Conservation (phyloP, 2,797 vertebrate species). For the Coccyzus lansbergi region DNA sequence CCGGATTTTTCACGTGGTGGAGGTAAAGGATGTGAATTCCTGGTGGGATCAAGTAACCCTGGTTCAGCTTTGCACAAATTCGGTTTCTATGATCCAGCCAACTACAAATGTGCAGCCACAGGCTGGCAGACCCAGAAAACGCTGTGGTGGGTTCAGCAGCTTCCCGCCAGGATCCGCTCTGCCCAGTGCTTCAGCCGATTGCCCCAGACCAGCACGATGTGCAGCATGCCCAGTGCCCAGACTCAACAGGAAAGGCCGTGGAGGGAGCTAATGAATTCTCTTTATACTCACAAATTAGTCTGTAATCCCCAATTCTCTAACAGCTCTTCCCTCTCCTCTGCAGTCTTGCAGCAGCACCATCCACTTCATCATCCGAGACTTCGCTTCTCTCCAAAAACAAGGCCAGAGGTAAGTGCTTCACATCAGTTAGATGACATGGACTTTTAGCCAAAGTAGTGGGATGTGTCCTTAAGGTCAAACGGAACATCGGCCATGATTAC, state of each 20-base stretch:
- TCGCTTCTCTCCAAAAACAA: slow-evolving; percentile 34
- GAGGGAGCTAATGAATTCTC: neutral
- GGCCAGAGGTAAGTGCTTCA: neutral
- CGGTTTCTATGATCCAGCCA: neutral
- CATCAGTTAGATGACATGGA: neutral
- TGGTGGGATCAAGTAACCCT: neutral
- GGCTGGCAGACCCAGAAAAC: neutral
- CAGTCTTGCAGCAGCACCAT: slow-evolving; percentile 59
- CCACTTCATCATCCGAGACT: slow-evolving; percentile 52
- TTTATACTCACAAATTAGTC: neutral
- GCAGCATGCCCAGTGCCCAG: accelerated
- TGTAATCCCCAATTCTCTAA: neutral
- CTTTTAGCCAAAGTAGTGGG: neutral
- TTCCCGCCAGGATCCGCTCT: neutral
- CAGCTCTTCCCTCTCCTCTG: neutral
- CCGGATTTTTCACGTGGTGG: slow-evolving; percentile 58
- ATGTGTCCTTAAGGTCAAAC: neutral
- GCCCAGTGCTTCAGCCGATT: neutral
- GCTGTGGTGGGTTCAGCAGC: neutral
- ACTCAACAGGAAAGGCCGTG: neutral
- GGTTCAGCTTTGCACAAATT: neutral
- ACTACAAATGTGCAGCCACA: neutral
- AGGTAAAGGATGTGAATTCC: slow-evolving; percentile 21
- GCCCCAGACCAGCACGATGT: neutral
- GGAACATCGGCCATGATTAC: accelerated